Conservation (phyloP, 2,113 vertebrate species). For the Rhegmatorhina hoffmannsi region DNA sequence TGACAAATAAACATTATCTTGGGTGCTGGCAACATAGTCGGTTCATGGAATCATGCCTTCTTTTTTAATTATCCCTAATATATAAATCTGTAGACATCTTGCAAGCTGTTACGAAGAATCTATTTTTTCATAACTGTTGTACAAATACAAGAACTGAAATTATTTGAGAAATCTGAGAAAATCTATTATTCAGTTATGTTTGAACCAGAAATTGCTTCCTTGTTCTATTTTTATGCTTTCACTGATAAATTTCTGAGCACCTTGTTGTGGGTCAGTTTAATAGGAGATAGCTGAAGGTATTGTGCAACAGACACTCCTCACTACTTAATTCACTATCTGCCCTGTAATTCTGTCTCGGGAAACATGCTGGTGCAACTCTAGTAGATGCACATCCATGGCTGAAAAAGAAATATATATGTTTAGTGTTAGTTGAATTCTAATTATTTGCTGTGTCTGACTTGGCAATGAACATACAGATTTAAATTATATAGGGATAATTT, state of each 20-base stretch:
- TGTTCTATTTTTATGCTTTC: background rate
- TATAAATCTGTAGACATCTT: background rate
- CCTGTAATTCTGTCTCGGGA: background rate
- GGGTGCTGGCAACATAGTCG: background rate
- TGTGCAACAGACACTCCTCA: background rate
- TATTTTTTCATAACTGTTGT: background rate
- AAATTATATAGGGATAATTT: background rate
- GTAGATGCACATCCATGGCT: background rate
- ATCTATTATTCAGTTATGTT: background rate
- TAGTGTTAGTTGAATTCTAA: background rate
- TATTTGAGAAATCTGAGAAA: background rate
- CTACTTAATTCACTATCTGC: background rate
- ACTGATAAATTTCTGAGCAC: background rate
- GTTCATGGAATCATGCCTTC: background rate
- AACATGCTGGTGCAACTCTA: background rate
- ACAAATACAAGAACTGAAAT: background rate
- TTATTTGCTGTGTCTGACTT: background rate
- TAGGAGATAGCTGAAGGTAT: background rate
- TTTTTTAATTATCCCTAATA: slow-evolving; percentile 33
- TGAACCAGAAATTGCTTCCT: background rate
- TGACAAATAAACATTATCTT: background rate
- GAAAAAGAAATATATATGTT: background rate
- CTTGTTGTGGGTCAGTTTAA: background rate
- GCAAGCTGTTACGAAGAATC: background rate
- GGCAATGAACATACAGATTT: background rate